Evolutionary conservation across 2,888 invertebrate genomes (phyloP).

Genomic region (Atrina japonica): DNA sequence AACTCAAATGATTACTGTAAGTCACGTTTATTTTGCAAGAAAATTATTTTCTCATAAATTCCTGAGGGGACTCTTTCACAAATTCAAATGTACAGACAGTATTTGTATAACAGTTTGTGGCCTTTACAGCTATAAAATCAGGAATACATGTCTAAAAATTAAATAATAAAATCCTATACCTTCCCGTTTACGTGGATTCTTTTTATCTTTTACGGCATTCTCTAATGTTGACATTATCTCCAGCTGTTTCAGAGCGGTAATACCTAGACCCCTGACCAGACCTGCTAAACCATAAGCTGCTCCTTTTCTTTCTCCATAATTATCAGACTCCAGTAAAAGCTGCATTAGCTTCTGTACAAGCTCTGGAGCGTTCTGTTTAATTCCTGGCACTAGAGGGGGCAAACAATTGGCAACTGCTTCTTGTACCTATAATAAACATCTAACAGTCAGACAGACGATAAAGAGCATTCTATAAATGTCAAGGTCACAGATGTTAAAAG

Average conservation of each 20-base stretch:
- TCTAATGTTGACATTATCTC: constrained; percentile 97
- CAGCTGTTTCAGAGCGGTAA: constrained; percentile 95
- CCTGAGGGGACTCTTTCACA: too few species aligned
- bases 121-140: too few species aligned
- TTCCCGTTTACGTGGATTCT: constrained; percentile 95
- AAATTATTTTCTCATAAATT: too few species aligned
- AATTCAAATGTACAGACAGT: too few species aligned
- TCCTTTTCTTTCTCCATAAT: constrained; percentile 83
- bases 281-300: constrained; percentile 99
- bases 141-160: too few species aligned
- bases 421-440: constrained; percentile 87
- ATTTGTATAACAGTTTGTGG: too few species aligned
- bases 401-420: constrained; percentile 98
- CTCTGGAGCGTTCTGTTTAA: constrained; percentile 93
- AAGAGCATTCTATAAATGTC: too few species aligned
- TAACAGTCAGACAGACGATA: not conserved
- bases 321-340: constrained; percentile 77
- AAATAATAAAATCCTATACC: too few species aligned
- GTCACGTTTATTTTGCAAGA: too few species aligned
- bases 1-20: too few species aligned
- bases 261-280: constrained; percentile 96
- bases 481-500: too few species aligned
- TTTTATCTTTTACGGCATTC: constrained; percentile 97
- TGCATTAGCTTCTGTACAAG: constrained; percentile 90
- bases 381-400: constrained; percentile 94